Evolutionary conservation across 2,797 vertebrate genomes (phyloP).

Genomic region (Anguilla megastoma): DNA sequence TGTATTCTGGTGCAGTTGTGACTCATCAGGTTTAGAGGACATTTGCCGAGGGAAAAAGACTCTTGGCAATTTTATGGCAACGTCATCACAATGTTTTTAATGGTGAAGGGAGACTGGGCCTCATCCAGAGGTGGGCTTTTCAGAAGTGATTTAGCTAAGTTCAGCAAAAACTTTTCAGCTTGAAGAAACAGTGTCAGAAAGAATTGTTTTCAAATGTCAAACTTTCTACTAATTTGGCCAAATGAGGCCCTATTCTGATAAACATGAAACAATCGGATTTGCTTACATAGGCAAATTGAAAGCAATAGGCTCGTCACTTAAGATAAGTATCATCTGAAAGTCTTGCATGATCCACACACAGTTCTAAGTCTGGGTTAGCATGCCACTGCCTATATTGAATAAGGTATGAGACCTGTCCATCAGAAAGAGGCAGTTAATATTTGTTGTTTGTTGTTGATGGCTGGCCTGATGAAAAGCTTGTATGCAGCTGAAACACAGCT

Average conservation of each 20-base stretch:
- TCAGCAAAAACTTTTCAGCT: background rate
- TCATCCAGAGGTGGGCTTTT: background rate
- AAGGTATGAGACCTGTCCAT: too few relatives aligned
- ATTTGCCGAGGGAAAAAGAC: background rate
- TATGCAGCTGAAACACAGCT: background rate
- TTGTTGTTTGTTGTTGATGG: background rate
- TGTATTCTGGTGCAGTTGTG: slow-evolving; percentile 12
- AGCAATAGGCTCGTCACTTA: background rate
- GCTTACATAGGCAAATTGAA: background rate
- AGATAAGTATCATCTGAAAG: background rate
- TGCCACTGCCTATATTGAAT: too few relatives aligned
- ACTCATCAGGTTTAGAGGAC: slow-evolving; percentile 19
- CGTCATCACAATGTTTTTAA: slow-evolving; percentile 14
- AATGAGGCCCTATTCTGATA: background rate
- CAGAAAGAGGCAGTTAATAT: background rate
- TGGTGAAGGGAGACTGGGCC: background rate
- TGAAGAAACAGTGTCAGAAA: background rate
- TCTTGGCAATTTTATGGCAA: background rate
- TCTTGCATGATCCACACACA: background rate
- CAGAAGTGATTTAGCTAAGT: background rate
- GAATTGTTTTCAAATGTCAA: background rate
- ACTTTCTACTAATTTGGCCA: background rate
- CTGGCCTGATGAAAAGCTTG: too few relatives aligned
- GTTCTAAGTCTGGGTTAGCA: background rate
- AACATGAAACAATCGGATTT: background rate